Evolutionary conservation across 2,113 vertebrate genomes (phyloP).

Genomic region (Laticauda laticaudata): DNA sequence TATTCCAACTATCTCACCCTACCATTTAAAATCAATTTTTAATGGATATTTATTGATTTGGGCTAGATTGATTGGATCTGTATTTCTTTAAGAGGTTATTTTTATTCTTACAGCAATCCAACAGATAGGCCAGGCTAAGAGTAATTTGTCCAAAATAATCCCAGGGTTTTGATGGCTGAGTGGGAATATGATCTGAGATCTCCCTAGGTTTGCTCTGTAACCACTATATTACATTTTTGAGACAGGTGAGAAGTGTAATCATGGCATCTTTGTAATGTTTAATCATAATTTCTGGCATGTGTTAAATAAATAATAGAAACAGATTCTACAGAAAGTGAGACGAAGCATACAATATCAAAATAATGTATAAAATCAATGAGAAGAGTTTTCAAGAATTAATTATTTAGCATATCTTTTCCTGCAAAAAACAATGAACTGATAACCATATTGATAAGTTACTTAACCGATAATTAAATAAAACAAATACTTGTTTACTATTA

Average conservation of each 20-base stretch:
- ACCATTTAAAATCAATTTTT: not conserved
- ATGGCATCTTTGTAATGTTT: not conserved
- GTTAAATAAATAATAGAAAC: not conserved
- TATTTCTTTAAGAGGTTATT: not conserved
- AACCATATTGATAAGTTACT: not conserved
- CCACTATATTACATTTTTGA: conserved; percentile 8
- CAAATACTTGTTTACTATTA: not conserved
- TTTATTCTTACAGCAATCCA: not conserved
- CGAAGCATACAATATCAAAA: not conserved
- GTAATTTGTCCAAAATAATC: not conserved
- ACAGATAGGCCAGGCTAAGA: not conserved
- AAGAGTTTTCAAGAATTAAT: not conserved
- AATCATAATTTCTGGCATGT: not conserved
- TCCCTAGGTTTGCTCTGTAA: not conserved
- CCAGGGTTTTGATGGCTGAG: not conserved
- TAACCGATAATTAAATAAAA: not conserved
- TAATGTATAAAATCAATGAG: not conserved
- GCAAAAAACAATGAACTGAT: not conserved
- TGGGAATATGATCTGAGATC: not conserved
- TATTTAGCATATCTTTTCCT: not conserved
- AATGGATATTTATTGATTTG: not conserved
- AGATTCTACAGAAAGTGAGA: not conserved
- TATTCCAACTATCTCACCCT: not conserved
- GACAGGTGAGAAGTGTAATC: not conserved
- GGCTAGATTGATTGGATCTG: not conserved